phyloP scores from a whole-genome alignment of 2,888 invertebrate genomes.

The Embidobia sp. region DNA sequence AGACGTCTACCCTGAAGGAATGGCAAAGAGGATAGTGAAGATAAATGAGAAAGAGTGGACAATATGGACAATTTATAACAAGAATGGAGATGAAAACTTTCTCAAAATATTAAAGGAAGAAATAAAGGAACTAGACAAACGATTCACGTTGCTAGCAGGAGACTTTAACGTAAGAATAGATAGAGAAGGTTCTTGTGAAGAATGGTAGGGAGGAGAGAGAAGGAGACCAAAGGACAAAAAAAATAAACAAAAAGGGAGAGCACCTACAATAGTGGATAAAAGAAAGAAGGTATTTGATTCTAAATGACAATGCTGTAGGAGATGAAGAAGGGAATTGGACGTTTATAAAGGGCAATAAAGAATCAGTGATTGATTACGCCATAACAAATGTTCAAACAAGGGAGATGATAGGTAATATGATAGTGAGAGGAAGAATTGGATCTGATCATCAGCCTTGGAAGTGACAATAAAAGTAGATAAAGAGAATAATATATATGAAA shows the following conservation, averaged over 20 bases:
- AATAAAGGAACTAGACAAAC: not conserved
- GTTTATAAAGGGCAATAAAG: not conserved
- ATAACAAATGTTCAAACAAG: not conserved
- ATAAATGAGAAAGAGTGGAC: not conserved
- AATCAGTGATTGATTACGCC: not conserved
- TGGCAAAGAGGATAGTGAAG: not conserved
- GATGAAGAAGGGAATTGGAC: conserved; percentile 1
- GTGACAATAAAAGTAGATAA: no score
- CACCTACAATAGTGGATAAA: not conserved
- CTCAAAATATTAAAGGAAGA: not conserved
- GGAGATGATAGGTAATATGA: not conserved
- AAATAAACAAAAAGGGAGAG: not conserved
- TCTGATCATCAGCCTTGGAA: no score
- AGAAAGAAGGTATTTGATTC: not conserved
- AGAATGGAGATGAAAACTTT: not conserved
- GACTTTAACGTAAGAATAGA: conserved; percentile 13
- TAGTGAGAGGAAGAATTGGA: no score
- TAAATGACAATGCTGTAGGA: not conserved
- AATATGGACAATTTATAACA: conserved; percentile 9
- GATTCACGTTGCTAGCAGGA: not conserved
- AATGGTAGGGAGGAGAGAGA: not conserved
- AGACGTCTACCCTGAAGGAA: no score
- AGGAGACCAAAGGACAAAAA: not conserved
- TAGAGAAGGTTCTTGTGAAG: not conserved
- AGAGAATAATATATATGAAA: no score